Base-by-base conservation (phyloP, 2,888 invertebrate species). In the Eristalis pertinax region DNA sequence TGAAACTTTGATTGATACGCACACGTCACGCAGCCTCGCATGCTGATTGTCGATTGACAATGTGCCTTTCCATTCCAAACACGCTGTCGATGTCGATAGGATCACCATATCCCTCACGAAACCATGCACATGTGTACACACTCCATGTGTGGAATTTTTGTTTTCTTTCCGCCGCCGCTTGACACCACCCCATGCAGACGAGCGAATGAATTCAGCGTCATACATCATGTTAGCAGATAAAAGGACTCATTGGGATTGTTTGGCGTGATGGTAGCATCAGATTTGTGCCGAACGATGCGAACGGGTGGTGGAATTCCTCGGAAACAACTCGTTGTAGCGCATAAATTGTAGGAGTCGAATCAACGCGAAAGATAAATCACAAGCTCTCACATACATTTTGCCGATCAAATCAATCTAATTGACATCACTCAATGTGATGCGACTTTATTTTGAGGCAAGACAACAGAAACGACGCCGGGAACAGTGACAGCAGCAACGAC, bases 351-450 rank as follows among this genome's bases (percentile, higher is more conserved):
- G 63, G 50, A 75, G 69, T 73, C n/a, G 67, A 68, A 73, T 80
- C 73, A 62, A n/a, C 50, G 67, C 62, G 56, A 75, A 41, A 80
- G 79, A 87, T 87, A 87, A 87, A 87, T 87, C 87, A 87, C 79
- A 76, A 75, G 58, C 72, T 80, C 67, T 24, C 64, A 77, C 50
- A 84, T 72, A 83, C 24, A 78, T 92, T 92, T 91, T 91, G 90
- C 91, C 92, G 92, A 92, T 92, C 92, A 92, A 92, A 92, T 92
- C 92, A 92, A 92, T 92, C 92, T 92, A 92, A 92, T 92, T 92
- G 92, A 92, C 92, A 92, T 92, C 92, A 92, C 91, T 92, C 92
- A 92, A 92, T 92, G 92, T 92, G 91, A 92, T 92, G 91, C 84
- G 87, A 79, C 84, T 80, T 76, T 84, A 87, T 76, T n/a, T 67